These are phyloP conservation scores for Zosterops borbonicus DNA, from an alignment of 2,113 vertebrate species.

Conservation along the genomic window DNA sequence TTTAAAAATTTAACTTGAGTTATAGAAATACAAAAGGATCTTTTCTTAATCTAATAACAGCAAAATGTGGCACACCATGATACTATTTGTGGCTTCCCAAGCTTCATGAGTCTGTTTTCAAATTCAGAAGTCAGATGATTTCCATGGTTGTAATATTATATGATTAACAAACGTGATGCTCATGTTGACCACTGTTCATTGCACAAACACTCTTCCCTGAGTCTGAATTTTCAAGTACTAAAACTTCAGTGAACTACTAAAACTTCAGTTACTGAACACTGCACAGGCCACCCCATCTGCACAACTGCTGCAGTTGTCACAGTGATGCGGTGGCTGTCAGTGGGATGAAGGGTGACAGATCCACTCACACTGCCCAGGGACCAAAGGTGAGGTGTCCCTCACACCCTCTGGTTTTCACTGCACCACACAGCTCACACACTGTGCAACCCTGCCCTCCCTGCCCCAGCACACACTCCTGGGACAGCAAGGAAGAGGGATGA, in stretches of 20 bases:
- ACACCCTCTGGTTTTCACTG: neutral
- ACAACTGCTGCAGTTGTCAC: neutral
- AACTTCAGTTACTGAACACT: neutral
- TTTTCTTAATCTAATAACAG: neutral
- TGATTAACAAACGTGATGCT: neutral
- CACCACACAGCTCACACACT: rapidly evolving
- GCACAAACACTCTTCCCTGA: neutral
- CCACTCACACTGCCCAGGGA: neutral
- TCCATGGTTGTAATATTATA: neutral
- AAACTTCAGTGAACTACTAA: neutral
- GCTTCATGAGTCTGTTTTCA: neutral
- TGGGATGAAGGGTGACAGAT: neutral
- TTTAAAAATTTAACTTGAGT: neutral
- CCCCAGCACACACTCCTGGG: neutral
- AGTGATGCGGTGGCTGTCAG: neutral
- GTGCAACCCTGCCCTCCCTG: neutral
- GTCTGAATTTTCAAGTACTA: neutral
- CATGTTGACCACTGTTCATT: neutral
- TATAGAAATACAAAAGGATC: neutral
- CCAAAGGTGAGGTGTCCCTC: too few relatives aligned
- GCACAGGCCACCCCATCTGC: neutral
- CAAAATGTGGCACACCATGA: neutral
- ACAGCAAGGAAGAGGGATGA: neutral
- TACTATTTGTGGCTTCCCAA: neutral
- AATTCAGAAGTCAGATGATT: neutral